Percentiles rank a stretch among this genome's conserved stretches.
Conservation (phyloP, 2,888 invertebrate species). For the Marronus borbonicus region DNA sequence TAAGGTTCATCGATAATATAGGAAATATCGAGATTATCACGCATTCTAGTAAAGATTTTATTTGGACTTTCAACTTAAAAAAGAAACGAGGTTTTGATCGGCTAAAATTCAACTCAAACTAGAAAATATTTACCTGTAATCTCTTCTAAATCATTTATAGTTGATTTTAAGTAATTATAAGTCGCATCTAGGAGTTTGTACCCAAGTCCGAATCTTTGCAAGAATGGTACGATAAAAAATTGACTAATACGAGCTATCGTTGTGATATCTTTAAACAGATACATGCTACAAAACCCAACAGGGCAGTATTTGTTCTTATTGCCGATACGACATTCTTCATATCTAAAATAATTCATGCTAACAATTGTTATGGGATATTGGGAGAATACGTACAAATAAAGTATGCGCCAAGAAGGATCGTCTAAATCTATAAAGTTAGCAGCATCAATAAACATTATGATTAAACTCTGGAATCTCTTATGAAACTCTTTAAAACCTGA, state of each 20-base stretch:
- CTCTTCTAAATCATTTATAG: constrained; percentile 74
- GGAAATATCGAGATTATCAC: constrained; percentile 90
- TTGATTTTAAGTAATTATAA: constrained; percentile 58
- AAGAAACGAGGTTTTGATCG: constrained; percentile 16
- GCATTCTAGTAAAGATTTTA: constrained; percentile 87
- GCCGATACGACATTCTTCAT: constrained; percentile 80
- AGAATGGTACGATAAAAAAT: constrained; percentile 93
- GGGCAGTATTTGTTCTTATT: constrained; percentile 78
- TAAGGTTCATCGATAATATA: constrained; percentile 81
- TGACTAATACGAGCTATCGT: constrained; percentile 93
- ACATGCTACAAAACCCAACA: constrained; percentile 92
- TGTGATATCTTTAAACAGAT: constrained; percentile 94
- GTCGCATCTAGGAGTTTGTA: constrained; percentile 77
- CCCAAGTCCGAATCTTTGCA: constrained; percentile 89
- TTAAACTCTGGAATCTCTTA: constrained; percentile 88
- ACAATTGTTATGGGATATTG: constrained; percentile 18
- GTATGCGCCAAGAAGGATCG: constrained; percentile 93
- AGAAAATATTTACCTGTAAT: constrained; percentile 75
- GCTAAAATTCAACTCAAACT: not conserved
- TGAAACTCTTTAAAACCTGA: constrained; percentile 87
- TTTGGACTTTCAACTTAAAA: constrained; percentile 93
- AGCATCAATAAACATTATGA: constrained; percentile 97
- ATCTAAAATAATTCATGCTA: constrained; percentile 71
- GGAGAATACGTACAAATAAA: constrained; percentile 78
- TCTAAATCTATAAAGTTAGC: constrained; percentile 94